phyloP scores from a whole-genome alignment of 2,113 vertebrate genomes.

The Nothocercus nigrocapillus region DNA sequence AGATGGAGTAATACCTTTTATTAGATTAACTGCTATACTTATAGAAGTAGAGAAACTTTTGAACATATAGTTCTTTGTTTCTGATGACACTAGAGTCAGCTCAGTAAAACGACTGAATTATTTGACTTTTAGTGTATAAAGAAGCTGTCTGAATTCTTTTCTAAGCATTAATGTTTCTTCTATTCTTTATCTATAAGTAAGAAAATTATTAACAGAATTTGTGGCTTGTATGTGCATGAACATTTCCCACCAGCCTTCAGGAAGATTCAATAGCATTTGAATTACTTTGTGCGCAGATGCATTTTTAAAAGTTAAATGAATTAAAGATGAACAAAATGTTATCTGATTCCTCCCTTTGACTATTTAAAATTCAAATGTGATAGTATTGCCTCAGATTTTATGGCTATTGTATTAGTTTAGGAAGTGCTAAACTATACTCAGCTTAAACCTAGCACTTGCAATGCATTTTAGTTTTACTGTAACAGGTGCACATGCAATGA shows the following conservation, averaged over 20 bases:
- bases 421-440: not conserved
- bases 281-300: not conserved
- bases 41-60: not conserved
- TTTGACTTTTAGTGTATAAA: not conserved
- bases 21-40: not conserved
- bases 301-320: constrained; percentile 13
- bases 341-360: not conserved
- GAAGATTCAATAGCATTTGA: not conserved
- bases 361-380: not conserved
- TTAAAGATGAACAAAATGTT: constrained; percentile 4
- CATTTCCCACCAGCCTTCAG: not conserved
- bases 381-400: not conserved
- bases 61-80: not conserved
- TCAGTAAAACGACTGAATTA: not conserved
- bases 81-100: not conserved
- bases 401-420: not conserved
- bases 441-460: not conserved
- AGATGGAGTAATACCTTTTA: not conserved
- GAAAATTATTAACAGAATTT: not conserved
- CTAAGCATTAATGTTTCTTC: not conserved
- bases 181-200: not conserved
- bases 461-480: not conserved
- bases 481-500: not conserved
- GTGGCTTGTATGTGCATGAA: not conserved
- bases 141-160: not conserved